phyloP scores from a whole-genome alignment of 2,113 vertebrate species.

The Thunnus maccoyii region DNA sequence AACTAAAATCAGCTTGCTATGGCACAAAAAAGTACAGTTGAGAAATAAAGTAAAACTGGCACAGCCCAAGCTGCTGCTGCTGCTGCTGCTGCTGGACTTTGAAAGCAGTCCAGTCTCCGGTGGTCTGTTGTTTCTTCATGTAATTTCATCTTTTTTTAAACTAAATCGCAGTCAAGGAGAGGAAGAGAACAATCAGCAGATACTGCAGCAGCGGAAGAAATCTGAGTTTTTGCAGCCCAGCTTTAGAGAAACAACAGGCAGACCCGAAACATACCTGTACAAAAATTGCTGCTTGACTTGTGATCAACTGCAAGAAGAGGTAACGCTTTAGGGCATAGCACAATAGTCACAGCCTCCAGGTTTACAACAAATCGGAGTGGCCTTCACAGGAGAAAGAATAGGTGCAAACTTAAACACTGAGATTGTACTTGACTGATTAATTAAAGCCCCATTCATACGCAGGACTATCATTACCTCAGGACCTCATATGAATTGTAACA shows the following conservation, averaged over 20 bases:
- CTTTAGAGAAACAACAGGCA: conserved; percentile 58
- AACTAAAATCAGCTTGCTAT: background rate
- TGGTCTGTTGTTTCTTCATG: conserved; percentile 31
- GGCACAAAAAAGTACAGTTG: background rate
- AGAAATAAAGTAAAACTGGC: conserved; percentile 25
- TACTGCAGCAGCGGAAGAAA: conserved; percentile 44
- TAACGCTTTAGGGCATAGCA: conserved; percentile 77
- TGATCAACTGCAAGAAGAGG: conserved; percentile 85
- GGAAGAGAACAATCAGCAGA: conserved; percentile 65
- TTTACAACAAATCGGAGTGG: conserved; percentile 43
- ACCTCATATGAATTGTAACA: background rate
- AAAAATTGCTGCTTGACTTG: conserved; percentile 75
- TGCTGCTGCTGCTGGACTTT: conserved; percentile 32
- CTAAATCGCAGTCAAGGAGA: conserved; percentile 66
- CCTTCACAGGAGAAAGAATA: conserved; percentile 53
- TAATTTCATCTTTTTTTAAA: conserved; percentile 26
- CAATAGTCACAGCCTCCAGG: conserved; percentile 60
- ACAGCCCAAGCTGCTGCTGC: conserved; percentile 58
- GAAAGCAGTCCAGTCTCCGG: conserved; percentile 65
- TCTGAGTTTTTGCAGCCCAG: conserved; percentile 64
- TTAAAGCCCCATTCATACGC: background rate
- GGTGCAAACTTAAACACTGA: conserved; percentile 36
- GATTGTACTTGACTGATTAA: background rate
- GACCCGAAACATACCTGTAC: conserved; percentile 84
- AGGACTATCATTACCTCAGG: background rate